A percentile compares a stretch with the other conserved stretches of the same genome.
Evolutionary conservation across 2,888 invertebrate species (phyloP).

Genomic region (Troglohyphantes excavatus): DNA sequence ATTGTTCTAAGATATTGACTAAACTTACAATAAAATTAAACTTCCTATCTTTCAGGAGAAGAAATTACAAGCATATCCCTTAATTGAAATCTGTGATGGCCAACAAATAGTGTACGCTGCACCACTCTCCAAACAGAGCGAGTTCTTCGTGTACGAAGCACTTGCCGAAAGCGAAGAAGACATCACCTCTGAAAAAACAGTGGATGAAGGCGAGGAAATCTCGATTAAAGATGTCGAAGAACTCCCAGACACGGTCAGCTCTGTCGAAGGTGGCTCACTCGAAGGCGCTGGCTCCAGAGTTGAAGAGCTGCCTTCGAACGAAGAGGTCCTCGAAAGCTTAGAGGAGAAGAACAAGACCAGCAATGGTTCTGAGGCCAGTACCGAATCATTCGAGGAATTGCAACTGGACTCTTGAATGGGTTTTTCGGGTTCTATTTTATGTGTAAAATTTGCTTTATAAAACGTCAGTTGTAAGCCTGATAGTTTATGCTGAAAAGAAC

Average conservation of each 20-base stretch:
- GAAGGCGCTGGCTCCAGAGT: constrained; percentile 58
- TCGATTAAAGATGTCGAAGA: constrained; percentile 69
- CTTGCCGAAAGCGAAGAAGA: constrained; percentile 79
- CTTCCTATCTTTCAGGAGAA: constrained; percentile 77
- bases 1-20: too few relatives aligned
- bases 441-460: constrained; percentile 48
- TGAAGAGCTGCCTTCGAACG: constrained; percentile 60
- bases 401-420: constrained; percentile 78
- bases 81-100: constrained; percentile 83
- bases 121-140: constrained; percentile 83
- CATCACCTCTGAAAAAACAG: constrained; percentile 72
- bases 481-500: constrained; percentile 49
- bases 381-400: constrained; percentile 80
- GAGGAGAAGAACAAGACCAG: constrained; percentile 67
- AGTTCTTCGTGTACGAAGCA: constrained; percentile 83
- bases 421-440: constrained; percentile 14
- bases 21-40: too few relatives aligned
- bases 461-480: constrained; percentile 41
- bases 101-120: constrained; percentile 83
- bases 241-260: constrained; percentile 65
- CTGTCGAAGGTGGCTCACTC: constrained; percentile 46
- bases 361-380: constrained; percentile 79
- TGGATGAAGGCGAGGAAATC: constrained; percentile 65
- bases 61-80: constrained; percentile 84
- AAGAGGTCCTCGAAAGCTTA: constrained; percentile 60